Conservation (phyloP, 1,140 invertebrate genomes). For the Heliconius hewitsoni region DNA sequence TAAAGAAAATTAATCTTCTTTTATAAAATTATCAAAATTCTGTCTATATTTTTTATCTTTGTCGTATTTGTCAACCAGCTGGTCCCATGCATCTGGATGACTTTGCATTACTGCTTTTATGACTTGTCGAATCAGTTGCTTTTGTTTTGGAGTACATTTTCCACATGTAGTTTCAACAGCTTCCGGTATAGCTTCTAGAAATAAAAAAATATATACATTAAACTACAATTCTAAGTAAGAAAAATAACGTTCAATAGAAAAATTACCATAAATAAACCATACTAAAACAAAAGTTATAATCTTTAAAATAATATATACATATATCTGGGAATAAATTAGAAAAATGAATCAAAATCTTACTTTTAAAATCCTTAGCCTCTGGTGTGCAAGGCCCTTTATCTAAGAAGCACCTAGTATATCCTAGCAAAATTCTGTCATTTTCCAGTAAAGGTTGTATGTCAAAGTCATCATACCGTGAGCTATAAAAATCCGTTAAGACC, state of each 20-base stretch:
- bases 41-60: constrained; percentile 68
- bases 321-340: not conserved
- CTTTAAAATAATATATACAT: not conserved
- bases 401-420: constrained; percentile 87
- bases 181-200: constrained; percentile 83
- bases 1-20: constrained; percentile 45
- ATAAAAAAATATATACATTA: not conserved
- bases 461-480: constrained; percentile 82
- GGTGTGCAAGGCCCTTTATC: constrained; percentile 87
- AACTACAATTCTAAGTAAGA: not conserved
- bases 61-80: constrained; percentile 75
- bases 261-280: not conserved
- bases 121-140: constrained; percentile 83
- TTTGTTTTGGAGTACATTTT: constrained; percentile 83
- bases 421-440: constrained; percentile 85
- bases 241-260: too few species aligned
- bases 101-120: constrained; percentile 75
- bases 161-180: constrained; percentile 83
- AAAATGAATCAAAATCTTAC: constrained; percentile 79
- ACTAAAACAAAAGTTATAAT: not conserved
- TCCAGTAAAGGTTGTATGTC: constrained; percentile 86
- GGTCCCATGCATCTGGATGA: constrained; percentile 70
- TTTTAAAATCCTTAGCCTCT: constrained; percentile 88
- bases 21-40: constrained; percentile 67
- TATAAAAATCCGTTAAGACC: constrained; percentile 61